These are phyloP conservation scores for Tupaia tana DNA, from an alignment of 2,113 vertebrate species.

Conservation along the genomic window DNA sequence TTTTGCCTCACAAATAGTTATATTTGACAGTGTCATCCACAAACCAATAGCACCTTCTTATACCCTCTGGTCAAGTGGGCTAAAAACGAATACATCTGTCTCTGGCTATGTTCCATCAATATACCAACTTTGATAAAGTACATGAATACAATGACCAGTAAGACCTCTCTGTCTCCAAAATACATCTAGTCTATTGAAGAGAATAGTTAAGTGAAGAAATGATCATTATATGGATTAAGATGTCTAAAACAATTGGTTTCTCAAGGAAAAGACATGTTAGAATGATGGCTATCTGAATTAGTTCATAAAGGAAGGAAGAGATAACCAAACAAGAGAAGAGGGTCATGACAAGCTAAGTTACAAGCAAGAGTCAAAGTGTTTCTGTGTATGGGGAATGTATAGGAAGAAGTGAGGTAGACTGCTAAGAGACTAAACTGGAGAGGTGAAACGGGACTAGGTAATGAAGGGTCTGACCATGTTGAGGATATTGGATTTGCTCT, in stretches of 20 bases:
- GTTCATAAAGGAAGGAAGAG: background rate
- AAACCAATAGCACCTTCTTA: background rate
- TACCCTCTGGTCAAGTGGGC: background rate
- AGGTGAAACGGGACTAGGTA: background rate
- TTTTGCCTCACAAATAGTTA: slow-evolving; percentile 40
- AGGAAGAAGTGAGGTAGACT: background rate
- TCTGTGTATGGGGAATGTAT: background rate
- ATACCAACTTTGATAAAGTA: background rate
- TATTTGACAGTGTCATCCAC: slow-evolving; percentile 33
- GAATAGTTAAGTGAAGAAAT: background rate
- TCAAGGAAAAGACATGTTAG: background rate
- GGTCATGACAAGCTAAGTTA: background rate
- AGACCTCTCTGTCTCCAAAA: background rate
- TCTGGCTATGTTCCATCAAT: background rate
- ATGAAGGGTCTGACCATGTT: background rate
- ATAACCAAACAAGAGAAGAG: background rate
- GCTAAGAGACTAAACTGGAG: background rate
- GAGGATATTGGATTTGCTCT: background rate
- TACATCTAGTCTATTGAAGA: background rate
- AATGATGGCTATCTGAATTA: background rate
- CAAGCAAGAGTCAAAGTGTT: background rate
- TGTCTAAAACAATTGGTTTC: background rate
- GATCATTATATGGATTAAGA: background rate
- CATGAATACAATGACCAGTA: background rate
- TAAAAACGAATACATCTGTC: background rate